A percentile compares a stretch with the other conserved stretches of the same genome.
These are phyloP conservation scores for Leptinotarsa rubiginosa DNA, from an alignment of 2,888 invertebrate genomes.

Conservation along the genomic window DNA sequence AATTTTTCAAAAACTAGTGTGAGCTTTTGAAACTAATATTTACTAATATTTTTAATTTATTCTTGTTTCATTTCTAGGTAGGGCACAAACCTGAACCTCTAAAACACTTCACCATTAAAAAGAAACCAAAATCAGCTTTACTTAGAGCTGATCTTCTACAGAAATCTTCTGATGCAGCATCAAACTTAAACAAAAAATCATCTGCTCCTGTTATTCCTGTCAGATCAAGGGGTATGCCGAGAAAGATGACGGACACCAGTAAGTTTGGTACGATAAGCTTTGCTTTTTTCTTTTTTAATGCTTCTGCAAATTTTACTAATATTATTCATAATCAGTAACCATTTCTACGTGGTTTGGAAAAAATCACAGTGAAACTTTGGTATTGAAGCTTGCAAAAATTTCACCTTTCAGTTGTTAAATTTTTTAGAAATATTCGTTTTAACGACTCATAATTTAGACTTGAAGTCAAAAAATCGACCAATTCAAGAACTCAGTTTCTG, in stretches of 20 bases:
- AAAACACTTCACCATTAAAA: slow-evolving; percentile 92
- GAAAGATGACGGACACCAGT: slow-evolving; percentile 98
- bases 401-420: no score
- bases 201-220: slow-evolving; percentile 91
- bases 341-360: not conserved
- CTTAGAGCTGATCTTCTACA: slow-evolving; percentile 89
- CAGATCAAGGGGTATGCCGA: slow-evolving; percentile 87
- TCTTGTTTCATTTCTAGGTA: slow-evolving; percentile 67
- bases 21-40: no score
- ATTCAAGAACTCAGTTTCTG: no score
- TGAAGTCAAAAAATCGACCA: no score
- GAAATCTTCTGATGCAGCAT: slow-evolving; percentile 91
- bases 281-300: slow-evolving; percentile 27
- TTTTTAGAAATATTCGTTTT: no score
- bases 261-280: slow-evolving; percentile 54
- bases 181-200: slow-evolving; percentile 89
- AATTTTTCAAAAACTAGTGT: no score
- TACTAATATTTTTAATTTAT: no score
- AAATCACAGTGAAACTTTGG: no score
- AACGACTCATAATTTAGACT: no score
- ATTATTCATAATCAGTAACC: not conserved
- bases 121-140: slow-evolving; percentile 94
- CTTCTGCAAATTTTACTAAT: not conserved
- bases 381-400: no score
- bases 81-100: slow-evolving; percentile 85